A percentile compares a stretch with the other conserved stretches of the same genome.
Evolutionary conservation across 2,113 vertebrate genomes (phyloP).

Genomic region (Saccopteryx bilineata): DNA sequence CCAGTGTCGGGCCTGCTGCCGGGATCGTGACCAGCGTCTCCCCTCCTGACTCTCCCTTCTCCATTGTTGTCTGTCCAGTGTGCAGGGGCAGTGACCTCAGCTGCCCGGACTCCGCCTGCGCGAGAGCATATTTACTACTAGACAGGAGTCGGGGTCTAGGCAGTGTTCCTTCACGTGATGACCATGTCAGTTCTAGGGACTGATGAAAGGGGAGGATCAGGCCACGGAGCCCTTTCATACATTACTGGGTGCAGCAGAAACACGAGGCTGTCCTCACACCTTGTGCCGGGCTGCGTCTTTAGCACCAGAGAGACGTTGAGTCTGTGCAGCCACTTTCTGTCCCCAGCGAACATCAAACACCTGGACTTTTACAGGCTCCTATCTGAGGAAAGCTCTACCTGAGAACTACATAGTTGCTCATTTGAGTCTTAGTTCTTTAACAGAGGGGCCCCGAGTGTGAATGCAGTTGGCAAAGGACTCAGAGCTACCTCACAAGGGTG

Average conservation of each 20-base stretch:
- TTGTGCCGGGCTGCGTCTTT: too few species aligned
- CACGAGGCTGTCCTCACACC: background rate
- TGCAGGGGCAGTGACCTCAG: background rate
- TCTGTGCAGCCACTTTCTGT: fast-evolving
- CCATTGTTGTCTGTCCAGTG: background rate
- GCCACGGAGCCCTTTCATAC: background rate
- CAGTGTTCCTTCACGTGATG: background rate
- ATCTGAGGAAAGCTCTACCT: background rate
- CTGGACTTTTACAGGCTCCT: background rate
- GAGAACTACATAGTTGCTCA: background rate
- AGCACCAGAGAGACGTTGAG: background rate
- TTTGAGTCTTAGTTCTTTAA: background rate
- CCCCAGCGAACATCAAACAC: background rate
- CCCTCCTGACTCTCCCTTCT: background rate
- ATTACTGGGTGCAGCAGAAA: background rate
- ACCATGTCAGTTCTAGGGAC: too few species aligned
- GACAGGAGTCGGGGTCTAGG: too few species aligned
- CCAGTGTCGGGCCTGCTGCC: background rate
- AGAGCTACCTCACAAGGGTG: fast-evolving
- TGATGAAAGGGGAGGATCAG: background rate
- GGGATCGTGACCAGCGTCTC: background rate
- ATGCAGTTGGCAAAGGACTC: background rate
- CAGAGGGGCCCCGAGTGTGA: background rate
- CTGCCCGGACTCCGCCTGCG: background rate
- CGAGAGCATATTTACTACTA: background rate